Conservation (phyloP, 2,797 vertebrate genomes). For the Aulostomus chinensis region DNA sequence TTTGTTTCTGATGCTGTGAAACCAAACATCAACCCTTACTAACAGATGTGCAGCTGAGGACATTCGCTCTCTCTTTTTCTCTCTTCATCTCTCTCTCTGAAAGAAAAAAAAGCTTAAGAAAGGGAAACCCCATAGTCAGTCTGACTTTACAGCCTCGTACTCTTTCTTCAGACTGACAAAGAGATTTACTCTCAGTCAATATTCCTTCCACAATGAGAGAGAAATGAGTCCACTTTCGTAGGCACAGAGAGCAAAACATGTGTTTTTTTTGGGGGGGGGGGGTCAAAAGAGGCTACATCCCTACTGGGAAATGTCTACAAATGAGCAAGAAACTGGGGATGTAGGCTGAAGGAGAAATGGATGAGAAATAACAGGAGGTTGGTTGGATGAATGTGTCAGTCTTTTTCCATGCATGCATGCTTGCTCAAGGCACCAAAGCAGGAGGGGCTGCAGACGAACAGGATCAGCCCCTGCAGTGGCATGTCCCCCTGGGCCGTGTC, state of each 20-base stretch:
- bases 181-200: slow-evolving; percentile 20
- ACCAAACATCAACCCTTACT: slow-evolving; percentile 28
- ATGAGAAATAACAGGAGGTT: slow-evolving; percentile 49
- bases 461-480: slow-evolving; percentile 56
- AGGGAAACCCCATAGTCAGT: slow-evolving; percentile 36
- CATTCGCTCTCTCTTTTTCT: slow-evolving; percentile 33
- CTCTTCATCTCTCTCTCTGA: no score
- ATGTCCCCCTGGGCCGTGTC: slow-evolving; percentile 64
- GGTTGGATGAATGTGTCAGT: slow-evolving; percentile 67
- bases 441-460: slow-evolving; percentile 52
- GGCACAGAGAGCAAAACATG: slow-evolving; percentile 19
- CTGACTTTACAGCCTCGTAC: slow-evolving; percentile 16
- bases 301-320: slow-evolving; percentile 30
- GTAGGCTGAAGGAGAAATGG: slow-evolving; percentile 12
- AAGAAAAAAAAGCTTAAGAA: slow-evolving; percentile 23
- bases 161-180: slow-evolving; percentile 30
- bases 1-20: slow-evolving; percentile 41
- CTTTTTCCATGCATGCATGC: slow-evolving; percentile 76
- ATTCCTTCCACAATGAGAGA: slow-evolving; percentile 13
- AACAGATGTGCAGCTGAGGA: slow-evolving; percentile 32
- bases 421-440: slow-evolving; percentile 73
- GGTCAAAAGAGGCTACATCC: no score
- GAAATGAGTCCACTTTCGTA: slow-evolving; percentile 42
- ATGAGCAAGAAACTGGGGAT: slow-evolving; percentile 13
- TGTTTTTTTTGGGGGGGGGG: slow-evolving; percentile 9